These are phyloP conservation scores for Thunnus maccoyii DNA, from an alignment of 2,113 vertebrate species.

Conservation along the genomic window DNA sequence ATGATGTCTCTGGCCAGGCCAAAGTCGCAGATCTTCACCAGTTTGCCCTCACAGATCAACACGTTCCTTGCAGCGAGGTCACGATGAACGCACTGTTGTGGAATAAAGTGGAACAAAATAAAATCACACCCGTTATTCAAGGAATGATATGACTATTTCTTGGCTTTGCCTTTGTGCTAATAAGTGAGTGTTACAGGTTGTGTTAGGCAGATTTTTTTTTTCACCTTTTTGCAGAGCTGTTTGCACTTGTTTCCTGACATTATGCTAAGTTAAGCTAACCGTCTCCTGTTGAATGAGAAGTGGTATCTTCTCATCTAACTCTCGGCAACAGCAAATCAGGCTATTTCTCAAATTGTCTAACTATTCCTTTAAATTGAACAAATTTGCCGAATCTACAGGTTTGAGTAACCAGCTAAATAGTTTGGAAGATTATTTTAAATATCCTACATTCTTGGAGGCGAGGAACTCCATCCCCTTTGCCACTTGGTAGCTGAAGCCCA, in stretches of 20 bases:
- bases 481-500: conserved; percentile 98
- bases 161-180: too few species aligned
- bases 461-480: conserved; percentile 99
- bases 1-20: conserved; percentile 98
- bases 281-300: too few species aligned
- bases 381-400: background rate
- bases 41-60: conserved; percentile 97
- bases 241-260: background rate
- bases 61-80: conserved; percentile 97
- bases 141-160: too few species aligned
- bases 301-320: too few species aligned
- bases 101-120: background rate
- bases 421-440: background rate
- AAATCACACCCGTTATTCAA: background rate
- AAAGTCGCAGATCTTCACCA: conserved; percentile 99
- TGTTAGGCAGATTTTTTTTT: too few species aligned
- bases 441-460: conserved; percentile 94
- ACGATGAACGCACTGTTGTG: conserved; percentile 95
- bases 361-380: background rate
- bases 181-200: too few species aligned
- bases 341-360: background rate
- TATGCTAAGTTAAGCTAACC: too few species aligned
- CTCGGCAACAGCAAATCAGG: background rate
- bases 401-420: background rate
- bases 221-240: too few species aligned